phyloP scores from a whole-genome alignment of 2,888 invertebrate species.

The Tanytarsus gracilentus region DNA sequence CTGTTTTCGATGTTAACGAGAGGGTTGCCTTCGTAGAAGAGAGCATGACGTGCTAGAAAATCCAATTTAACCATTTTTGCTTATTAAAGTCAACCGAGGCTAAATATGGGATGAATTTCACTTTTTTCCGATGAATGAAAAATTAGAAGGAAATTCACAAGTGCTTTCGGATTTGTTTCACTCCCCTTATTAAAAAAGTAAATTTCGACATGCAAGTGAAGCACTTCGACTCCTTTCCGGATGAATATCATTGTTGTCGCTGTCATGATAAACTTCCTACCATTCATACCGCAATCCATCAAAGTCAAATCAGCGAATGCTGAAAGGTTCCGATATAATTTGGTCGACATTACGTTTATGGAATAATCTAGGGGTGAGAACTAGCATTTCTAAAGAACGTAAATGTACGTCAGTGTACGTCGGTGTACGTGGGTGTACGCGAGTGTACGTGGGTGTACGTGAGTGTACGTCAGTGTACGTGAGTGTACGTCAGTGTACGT shows the following conservation, averaged over 20 bases:
- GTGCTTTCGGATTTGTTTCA: background rate
- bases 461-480: no score
- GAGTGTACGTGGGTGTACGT: no score
- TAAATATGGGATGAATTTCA: background rate
- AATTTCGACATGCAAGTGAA: background rate
- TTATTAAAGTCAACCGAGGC: background rate
- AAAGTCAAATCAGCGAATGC: slow-evolving; percentile 2
- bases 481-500: no score
- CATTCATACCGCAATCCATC: background rate
- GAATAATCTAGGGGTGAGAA: no score
- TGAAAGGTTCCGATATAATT: no score
- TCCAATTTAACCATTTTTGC: background rate
- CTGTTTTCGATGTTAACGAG: background rate
- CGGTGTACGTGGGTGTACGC: no score
- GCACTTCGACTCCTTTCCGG: background rate
- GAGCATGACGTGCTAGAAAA: background rate
- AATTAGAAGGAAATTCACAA: background rate
- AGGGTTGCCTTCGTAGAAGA: no score
- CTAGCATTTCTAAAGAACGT: no score
- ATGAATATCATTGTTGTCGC: background rate
- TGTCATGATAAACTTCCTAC: background rate
- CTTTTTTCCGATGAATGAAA: background rate
- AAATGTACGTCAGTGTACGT: no score
- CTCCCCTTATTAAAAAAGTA: background rate
- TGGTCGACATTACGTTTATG: no score